Base-by-base conservation (phyloP, 1,140 invertebrate species). In the Zaprionus gabonicus region DNA sequence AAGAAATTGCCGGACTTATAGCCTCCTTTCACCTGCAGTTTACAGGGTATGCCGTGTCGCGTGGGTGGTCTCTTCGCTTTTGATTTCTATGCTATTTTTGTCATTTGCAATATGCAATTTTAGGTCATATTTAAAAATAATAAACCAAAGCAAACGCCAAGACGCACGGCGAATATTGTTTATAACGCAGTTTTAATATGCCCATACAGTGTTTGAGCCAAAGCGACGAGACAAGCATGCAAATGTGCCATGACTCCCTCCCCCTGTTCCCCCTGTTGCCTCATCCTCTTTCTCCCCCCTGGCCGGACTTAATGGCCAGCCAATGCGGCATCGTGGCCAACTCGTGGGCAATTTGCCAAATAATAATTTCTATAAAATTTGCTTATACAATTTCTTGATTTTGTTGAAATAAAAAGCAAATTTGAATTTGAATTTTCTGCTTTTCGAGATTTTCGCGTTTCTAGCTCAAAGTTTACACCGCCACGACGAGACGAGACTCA, bases 351-450 rank as follows among this genome's bases (percentile, higher is more conserved):
- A 53, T 58, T 65, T 79, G 82, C 82, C 82, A 86, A 84, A 86
- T 80, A 86, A 82, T 82, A 86, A 72, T 86, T 86, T 86, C 82
- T 80, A 86, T 86, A 80, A 75, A 78, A 84, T 84, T 84, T 71
- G 62, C 81, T 49, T 83, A 71, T 71, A 71, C 49, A 63, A 57
- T 72, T 63, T 67, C 56, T 82, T 53, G 70, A 80, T 73, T 80
- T 80, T 80, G 72, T 83, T 69, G 65, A 83, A 82, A 82, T 70
- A 74, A 78, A 82, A 82, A 71, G 49, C 70, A 58, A 58, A 71
- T 63, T 34, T 34, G 31, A 34, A 34, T 82, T 72, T 72, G n/a
- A 55, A 15, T 31, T 67, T 60, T 75, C 27, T 51, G 58, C 34
- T 58, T 68, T 41, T 51, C 27, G 46, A 28, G 15, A 51, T 31